Percentiles rank a stretch among this genome's conserved stretches.
Conservation (phyloP, 2,113 vertebrate species). For the Tricholaema leucomelas region DNA sequence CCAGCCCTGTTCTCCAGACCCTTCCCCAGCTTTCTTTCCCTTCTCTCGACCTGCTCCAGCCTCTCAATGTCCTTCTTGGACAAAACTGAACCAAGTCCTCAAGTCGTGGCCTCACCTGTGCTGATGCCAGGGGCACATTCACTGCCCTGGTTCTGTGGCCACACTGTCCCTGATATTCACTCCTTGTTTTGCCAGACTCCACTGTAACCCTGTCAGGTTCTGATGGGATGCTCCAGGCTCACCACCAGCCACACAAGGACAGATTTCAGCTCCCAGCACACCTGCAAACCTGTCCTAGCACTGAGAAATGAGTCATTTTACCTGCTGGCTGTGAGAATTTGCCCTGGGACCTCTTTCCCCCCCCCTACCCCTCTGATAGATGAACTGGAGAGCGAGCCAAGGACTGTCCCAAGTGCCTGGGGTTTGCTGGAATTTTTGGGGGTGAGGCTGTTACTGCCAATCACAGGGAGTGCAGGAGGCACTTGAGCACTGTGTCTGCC, state of each 20-base stretch:
- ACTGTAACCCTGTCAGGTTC: background rate
- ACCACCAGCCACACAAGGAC: accelerated
- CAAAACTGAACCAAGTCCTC: too few species aligned
- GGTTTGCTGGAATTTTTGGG: background rate
- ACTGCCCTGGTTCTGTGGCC: too few species aligned
- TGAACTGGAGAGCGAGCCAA: background rate
- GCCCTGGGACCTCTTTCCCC: background rate
- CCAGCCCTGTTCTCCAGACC: too few species aligned
- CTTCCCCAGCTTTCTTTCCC: too few species aligned
- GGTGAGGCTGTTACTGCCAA: slow-evolving; percentile 45
- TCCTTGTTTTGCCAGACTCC: background rate
- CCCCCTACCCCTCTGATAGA: background rate
- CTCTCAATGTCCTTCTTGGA: too few species aligned
- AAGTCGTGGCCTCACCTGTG: too few species aligned
- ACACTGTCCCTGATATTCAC: too few species aligned
- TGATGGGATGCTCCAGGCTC: background rate
- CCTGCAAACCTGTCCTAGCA: background rate
- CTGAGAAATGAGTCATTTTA: background rate
- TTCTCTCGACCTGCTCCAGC: too few species aligned
- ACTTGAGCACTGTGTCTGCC: background rate
- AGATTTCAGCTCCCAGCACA: background rate
- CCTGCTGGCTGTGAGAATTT: background rate
- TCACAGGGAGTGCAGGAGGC: slow-evolving; percentile 10
- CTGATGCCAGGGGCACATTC: too few species aligned
- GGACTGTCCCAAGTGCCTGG: background rate